These are phyloP conservation scores for Chaetophractus vellerosus DNA, from an alignment of 2,797 vertebrate species.

Conservation along the genomic window DNA sequence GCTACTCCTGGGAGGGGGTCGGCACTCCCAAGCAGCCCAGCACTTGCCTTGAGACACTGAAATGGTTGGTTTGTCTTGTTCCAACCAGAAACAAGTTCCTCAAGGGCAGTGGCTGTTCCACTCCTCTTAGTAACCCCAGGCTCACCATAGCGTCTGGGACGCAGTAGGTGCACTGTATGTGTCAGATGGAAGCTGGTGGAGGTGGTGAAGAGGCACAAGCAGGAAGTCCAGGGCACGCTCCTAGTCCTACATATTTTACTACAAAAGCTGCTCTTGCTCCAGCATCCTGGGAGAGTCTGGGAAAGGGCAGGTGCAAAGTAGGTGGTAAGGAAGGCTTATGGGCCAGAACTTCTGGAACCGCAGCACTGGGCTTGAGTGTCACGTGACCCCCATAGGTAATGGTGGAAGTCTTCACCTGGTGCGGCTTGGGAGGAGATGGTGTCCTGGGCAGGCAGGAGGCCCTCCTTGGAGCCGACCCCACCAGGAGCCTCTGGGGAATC, in stretches of 20 bases:
- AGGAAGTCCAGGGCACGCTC: neutral
- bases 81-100: slow-evolving; percentile 46
- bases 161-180: neutral
- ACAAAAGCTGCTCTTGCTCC: neutral
- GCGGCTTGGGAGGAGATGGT: neutral
- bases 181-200: neutral
- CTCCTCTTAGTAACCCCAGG: slow-evolving; percentile 15
- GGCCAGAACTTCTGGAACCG: neutral
- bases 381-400: neutral
- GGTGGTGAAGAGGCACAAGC: neutral
- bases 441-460: neutral
- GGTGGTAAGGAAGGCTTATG: neutral
- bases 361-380: neutral
- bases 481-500: neutral
- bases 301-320: neutral
- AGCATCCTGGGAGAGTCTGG: neutral
- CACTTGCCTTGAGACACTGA: neutral
- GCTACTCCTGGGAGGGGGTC: neutral
- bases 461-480: neutral
- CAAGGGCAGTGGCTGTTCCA: neutral
- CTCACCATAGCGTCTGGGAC: neutral
- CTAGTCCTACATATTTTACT: neutral
- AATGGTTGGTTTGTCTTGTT: neutral
- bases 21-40: neutral
- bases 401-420: neutral